These are phyloP conservation scores for Cynopterus brachyotis DNA, from an alignment of 2,113 vertebrate species.

Conservation along the genomic window DNA sequence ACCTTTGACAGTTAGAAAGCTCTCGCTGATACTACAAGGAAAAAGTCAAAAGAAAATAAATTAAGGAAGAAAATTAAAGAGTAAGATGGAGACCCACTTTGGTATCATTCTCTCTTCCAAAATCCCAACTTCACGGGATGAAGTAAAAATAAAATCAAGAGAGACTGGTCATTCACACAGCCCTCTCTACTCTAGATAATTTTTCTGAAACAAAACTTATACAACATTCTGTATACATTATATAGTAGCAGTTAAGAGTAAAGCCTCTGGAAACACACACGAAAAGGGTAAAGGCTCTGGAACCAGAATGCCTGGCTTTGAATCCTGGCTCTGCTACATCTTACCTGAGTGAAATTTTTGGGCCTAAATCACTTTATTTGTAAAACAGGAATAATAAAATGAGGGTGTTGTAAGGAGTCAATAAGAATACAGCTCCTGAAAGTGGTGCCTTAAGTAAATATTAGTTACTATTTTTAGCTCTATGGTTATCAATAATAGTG, in stretches of 20 bases:
- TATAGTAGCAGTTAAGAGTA: background rate
- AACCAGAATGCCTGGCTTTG: background rate
- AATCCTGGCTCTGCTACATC: conserved; percentile 10
- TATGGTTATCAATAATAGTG: background rate
- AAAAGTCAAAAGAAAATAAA: conserved; percentile 51
- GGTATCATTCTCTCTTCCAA: background rate
- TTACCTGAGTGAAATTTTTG: background rate
- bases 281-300: background rate
- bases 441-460: conserved; percentile 20
- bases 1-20: conserved; percentile 98
- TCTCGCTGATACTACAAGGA: conserved; percentile 94
- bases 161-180: background rate
- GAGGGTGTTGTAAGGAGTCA: background rate
- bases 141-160: conserved; percentile 41
- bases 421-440: background rate
- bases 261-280: conserved; percentile 21
- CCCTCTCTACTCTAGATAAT: background rate
- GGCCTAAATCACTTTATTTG: background rate
- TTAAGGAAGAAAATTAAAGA: background rate
- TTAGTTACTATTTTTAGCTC: conserved; percentile 15
- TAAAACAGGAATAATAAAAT: conserved; percentile 11
- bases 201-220: conserved; percentile 42
- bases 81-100: background rate
- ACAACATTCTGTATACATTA: background rate
- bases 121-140: background rate